Evolutionary conservation across 1,140 invertebrate species (phyloP).

Genomic region (Homarus americanus): DNA sequence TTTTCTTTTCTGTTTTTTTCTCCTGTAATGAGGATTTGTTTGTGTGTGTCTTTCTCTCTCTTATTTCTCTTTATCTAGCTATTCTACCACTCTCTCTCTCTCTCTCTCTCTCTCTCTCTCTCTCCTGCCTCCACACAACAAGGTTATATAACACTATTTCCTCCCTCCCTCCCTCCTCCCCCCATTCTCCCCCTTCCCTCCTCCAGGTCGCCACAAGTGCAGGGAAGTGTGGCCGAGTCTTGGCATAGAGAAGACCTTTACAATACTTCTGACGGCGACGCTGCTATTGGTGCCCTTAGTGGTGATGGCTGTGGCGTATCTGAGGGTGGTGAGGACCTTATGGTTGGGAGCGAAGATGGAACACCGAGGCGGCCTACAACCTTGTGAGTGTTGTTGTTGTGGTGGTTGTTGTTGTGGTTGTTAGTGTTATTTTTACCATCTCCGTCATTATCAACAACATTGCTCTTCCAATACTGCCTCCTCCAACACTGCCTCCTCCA

Average conservation of each 20-base stretch:
- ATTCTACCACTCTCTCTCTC: not conserved
- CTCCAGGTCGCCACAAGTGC: constrained; percentile 82
- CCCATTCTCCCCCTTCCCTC: not conserved
- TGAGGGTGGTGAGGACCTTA: constrained; percentile 82
- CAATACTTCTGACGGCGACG: constrained; percentile 85
- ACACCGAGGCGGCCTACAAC: too few species aligned
- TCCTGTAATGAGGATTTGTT: not conserved
- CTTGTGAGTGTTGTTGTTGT: too few species aligned
- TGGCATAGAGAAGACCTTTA: constrained; percentile 85
- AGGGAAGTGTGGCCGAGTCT: constrained; percentile 85
- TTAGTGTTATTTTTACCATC: too few species aligned
- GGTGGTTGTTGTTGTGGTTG: too few species aligned
- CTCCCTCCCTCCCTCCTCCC: not conserved
- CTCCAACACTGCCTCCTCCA: too few species aligned
- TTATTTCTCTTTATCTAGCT: not conserved
- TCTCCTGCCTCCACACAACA: not conserved
- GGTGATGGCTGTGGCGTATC: constrained; percentile 87
- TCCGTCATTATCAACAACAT: too few species aligned
- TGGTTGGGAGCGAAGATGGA: constrained; percentile 78
- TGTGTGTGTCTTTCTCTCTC: not conserved
- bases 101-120: not conserved
- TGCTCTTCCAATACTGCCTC: too few species aligned
- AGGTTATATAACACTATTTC: too few species aligned
- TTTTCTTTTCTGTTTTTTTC: too few species aligned
- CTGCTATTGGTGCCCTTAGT: constrained; percentile 86